A percentile compares a stretch with the other conserved stretches of the same genome.
Evolutionary conservation across 2,797 vertebrate genomes (phyloP).

Genomic region (Aulostomus chinensis): DNA sequence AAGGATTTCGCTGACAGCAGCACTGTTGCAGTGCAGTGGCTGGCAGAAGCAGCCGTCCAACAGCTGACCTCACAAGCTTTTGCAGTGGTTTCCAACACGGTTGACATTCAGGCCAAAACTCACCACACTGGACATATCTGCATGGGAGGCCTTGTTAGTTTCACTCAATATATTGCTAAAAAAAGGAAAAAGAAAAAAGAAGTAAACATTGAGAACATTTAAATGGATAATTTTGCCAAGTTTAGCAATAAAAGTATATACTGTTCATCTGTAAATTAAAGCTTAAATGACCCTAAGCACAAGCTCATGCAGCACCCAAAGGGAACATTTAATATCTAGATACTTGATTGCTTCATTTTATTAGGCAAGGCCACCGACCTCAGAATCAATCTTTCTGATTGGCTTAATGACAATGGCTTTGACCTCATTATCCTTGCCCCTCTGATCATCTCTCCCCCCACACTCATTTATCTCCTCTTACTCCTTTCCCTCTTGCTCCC

Average conservation of each 20-base stretch:
- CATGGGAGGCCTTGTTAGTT: not conserved
- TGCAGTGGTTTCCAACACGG: too few species aligned
- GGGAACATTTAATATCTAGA: constrained; percentile 59
- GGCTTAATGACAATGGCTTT: constrained; percentile 84
- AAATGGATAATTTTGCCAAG: not conserved
- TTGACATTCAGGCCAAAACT: too few species aligned
- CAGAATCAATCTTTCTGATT: constrained; percentile 76
- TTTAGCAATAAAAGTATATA: constrained; percentile 22
- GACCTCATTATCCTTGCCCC: constrained; percentile 76
- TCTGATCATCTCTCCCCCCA: constrained; percentile 50
- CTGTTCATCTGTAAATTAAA: constrained; percentile 52
- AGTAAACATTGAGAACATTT: too few species aligned
- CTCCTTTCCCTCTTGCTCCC: constrained; percentile 35
- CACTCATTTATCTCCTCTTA: constrained; percentile 71
- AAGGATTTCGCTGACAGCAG: too few species aligned
- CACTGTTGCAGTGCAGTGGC: too few species aligned
- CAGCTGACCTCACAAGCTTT: too few species aligned
- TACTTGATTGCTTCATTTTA: constrained; percentile 58
- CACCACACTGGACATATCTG: too few species aligned
- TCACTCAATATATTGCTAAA: not conserved
- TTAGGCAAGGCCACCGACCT: constrained; percentile 59
- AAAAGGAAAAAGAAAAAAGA: too few species aligned
- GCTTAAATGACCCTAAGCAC: constrained; percentile 35
- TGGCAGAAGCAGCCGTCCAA: too few species aligned
- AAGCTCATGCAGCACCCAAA: constrained; percentile 36